Evolutionary conservation across 2,113 vertebrate genomes (phyloP).

Genomic region (Strix aluco): DNA sequence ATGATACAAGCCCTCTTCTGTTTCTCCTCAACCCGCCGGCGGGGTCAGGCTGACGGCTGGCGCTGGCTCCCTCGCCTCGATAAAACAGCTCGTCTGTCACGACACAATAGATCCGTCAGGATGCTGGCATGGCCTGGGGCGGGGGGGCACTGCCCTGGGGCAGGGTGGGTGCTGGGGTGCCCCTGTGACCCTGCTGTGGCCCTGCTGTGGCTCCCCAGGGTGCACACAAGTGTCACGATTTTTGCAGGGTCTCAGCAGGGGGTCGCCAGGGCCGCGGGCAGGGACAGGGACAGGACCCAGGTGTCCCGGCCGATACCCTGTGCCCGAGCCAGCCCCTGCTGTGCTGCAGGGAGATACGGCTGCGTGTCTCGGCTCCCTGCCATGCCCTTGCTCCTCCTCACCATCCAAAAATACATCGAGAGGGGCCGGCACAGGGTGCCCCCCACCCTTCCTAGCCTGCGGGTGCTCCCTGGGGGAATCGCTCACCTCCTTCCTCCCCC

Average conservation of each 20-base stretch:
- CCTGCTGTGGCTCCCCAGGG: rapidly evolving
- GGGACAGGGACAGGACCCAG: background rate
- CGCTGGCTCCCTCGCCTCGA: conserved; percentile 39
- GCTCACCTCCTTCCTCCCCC: background rate
- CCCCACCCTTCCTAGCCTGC: background rate
- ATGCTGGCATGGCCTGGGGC: background rate
- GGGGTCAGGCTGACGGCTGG: conserved; percentile 73
- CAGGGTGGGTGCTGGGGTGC: background rate
- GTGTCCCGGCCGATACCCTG: background rate
- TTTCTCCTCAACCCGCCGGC: conserved; percentile 81
- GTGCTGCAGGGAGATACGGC: background rate
- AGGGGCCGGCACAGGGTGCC: background rate
- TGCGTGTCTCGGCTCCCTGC: background rate
- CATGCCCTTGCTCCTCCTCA: background rate
- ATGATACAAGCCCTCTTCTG: conserved; percentile 82
- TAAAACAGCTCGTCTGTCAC: conserved; percentile 66
- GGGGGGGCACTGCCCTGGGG: background rate
- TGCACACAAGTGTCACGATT: background rate
- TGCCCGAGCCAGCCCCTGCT: background rate
- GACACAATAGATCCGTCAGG: conserved; percentile 63
- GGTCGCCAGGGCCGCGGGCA: background rate
- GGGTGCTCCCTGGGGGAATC: rapidly evolving
- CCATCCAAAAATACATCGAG: background rate
- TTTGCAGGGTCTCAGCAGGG: background rate
- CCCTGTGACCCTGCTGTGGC: background rate